Evolutionary conservation across 2,888 invertebrate genomes (phyloP), one percentile per base, ranked within the genome.

Genomic region (Dysmachus trigonus): DNA sequence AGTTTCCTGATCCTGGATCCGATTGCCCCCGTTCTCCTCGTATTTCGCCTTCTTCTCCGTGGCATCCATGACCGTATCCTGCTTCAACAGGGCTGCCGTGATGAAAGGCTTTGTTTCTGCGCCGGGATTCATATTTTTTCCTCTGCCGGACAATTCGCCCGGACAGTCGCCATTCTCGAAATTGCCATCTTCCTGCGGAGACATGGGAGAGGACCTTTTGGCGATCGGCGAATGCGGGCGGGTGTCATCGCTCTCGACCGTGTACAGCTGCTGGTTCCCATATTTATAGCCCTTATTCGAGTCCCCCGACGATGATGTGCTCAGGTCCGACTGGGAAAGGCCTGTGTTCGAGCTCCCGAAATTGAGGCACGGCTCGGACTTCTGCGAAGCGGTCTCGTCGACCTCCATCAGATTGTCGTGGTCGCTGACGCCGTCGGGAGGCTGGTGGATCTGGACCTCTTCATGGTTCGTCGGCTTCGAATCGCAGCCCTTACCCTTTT

Each of bases 251-350:
- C 94, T 94, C 53, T 96, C 96, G 88, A 95, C 94, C 86, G 95
- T 95, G 90, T 96, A 96, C 33, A 96, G 94, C 89, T 95, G 93
- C 91, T 97, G 97, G 90, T 95, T 96, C 85, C 96, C 95, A 90
- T 97, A 97, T 74, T 95, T 94, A 91, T 97, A 95, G 87, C 95
- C 95, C 15, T 95, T 95, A 90, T 96, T 96, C 86, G 95, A 95
- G 47, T 95, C 95, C 15, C 94, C 95, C 76, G 94, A 93, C 35
- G 96, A 96, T 90, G 96, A 96, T 90, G 96, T 94, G 90, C 96
- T 96, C 0, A 96, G 93, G 90, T 96, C 96, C 5, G 97, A 97
- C 90, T 96, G 96, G 5, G 96, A 96, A 1, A 97, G 93, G 0
- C 97, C 97, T 0, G 96, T 96, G 89, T 95, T 95, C 30, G 94